These are phyloP conservation scores for Euphonia xanthogaster DNA, from an alignment of 2,797 vertebrate genomes.

Conservation along the genomic window DNA sequence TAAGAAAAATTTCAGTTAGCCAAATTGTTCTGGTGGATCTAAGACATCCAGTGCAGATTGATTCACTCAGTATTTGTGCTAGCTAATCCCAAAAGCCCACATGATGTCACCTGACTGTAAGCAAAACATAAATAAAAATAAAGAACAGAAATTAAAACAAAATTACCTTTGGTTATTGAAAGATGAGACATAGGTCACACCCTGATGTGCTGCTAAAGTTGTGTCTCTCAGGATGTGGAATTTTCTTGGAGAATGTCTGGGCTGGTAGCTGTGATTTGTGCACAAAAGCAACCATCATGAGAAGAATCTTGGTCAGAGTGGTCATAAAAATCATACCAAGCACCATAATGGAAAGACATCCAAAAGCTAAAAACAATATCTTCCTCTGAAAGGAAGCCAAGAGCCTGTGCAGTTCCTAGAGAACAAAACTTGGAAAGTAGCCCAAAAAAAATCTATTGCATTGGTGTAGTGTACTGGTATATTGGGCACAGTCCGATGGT, in stretches of 20 bases:
- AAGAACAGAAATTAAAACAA: background rate
- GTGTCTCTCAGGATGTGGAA: background rate
- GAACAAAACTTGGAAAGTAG: background rate
- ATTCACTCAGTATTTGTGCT: background rate
- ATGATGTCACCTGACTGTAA: background rate
- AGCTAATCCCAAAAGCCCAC: background rate
- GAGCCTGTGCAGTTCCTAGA: background rate
- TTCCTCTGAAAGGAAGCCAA: background rate
- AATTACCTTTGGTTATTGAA: background rate
- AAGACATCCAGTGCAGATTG: background rate
- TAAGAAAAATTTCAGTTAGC: background rate
- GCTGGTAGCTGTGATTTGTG: background rate
- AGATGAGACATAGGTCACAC: background rate
- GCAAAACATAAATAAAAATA: background rate
- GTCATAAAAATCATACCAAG: background rate
- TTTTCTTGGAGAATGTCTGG: background rate
- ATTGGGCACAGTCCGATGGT: background rate
- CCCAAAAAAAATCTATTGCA: background rate
- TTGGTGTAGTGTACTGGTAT: background rate
- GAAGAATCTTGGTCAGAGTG: background rate
- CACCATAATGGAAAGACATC: background rate
- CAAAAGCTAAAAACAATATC: background rate
- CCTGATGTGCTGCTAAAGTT: background rate
- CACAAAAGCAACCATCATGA: background rate
- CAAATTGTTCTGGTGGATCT: background rate